These are phyloP conservation scores for Coelopa pilipes DNA, from an alignment of 2,888 invertebrate genomes.

Conservation along the genomic window DNA sequence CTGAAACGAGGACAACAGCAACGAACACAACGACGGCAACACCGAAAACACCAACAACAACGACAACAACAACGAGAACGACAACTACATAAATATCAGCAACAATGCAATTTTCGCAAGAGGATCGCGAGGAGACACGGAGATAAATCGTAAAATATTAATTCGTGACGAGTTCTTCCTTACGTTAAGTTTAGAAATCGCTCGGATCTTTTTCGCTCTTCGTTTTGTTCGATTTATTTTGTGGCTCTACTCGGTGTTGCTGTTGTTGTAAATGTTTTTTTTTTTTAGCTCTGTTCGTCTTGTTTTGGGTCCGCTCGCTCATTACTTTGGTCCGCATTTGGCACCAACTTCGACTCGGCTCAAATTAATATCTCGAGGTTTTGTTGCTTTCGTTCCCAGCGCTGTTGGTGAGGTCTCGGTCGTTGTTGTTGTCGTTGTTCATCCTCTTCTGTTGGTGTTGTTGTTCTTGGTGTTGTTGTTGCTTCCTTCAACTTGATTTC, in stretches of 20 bases:
- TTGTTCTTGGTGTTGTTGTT: constrained; percentile 1
- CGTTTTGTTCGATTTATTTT: not conserved
- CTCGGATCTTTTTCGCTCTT: not conserved
- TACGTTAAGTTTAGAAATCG: not conserved
- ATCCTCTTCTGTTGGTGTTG: not conserved
- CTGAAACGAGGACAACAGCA: too few species aligned
- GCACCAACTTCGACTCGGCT: constrained; percentile 10
- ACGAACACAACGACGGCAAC: not conserved
- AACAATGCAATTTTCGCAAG: constrained; percentile 1
- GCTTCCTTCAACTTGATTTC: constrained; percentile 15
- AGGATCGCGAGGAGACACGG: not conserved
- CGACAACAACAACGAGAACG: not conserved
- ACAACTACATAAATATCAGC: not conserved
- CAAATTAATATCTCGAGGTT: constrained; percentile 16
- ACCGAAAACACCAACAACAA: not conserved
- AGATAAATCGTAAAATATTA: constrained; percentile 25
- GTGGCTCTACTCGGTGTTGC: too few species aligned
- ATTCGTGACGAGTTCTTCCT: constrained; percentile 25
- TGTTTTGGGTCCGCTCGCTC: constrained; percentile 3
- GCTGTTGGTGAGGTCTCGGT: not conserved
- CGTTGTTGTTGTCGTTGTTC: constrained; percentile 9
- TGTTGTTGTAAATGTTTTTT: too few species aligned
- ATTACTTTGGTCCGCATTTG: constrained; percentile 11
- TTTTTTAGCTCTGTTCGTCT: too few species aligned
- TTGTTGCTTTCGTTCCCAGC: not conserved